Percentiles rank a stretch among this genome's conserved stretches.
Conservation (phyloP, 2,113 vertebrate genomes). For the Mobula hypostoma region DNA sequence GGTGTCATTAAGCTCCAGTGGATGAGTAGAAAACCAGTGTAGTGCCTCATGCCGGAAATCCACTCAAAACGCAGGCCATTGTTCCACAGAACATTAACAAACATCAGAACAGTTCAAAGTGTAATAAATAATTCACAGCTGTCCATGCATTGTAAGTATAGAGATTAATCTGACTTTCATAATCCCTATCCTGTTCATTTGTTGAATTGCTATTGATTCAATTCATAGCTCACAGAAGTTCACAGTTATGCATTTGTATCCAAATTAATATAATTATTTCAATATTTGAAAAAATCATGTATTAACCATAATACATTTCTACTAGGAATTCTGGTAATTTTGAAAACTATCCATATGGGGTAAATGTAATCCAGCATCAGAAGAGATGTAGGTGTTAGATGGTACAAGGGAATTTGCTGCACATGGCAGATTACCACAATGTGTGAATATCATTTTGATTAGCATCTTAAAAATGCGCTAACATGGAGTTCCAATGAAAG, state of each 20-base stretch:
- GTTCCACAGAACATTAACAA: slow-evolving; percentile 16
- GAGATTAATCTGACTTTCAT: slow-evolving; percentile 38
- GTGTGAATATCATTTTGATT: background rate
- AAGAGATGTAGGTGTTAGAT: background rate
- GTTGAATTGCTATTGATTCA: slow-evolving; percentile 22
- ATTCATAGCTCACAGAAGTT: background rate
- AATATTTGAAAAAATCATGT: background rate
- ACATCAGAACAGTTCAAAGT: slow-evolving; percentile 37
- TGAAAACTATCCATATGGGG: background rate
- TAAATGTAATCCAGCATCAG: background rate
- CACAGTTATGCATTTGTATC: background rate
- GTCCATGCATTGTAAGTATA: slow-evolving; percentile 33
- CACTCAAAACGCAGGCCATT: background rate
- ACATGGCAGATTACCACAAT: background rate
- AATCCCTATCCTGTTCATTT: slow-evolving; percentile 39
- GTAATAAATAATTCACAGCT: slow-evolving; percentile 42
- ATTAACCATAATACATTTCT: background rate
- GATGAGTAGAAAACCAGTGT: background rate
- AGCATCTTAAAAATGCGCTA: background rate
- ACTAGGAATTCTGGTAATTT: background rate
- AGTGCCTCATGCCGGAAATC: background rate
- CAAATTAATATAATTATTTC: background rate
- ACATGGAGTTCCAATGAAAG: background rate
- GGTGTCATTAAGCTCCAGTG: slow-evolving; percentile 7
- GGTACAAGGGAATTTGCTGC: background rate